Evolutionary conservation across 2,113 vertebrate genomes (phyloP).

Genomic region (Lycaon pictus): DNA sequence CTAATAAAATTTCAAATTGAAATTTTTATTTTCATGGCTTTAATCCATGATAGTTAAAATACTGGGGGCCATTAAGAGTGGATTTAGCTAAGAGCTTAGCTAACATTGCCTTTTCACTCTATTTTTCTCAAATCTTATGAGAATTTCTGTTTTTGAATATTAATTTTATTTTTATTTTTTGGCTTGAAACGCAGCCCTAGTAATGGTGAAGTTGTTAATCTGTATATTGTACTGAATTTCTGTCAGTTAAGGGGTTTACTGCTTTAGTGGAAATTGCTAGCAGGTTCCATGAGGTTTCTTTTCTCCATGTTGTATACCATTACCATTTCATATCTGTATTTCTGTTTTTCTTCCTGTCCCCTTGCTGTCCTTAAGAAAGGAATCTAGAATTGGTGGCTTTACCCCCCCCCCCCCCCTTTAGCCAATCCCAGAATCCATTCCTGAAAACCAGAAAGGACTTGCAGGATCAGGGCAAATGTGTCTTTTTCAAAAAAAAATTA

Average conservation of each 20-base stretch:
- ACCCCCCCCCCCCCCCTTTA: background rate
- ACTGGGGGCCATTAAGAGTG: conserved; percentile 83
- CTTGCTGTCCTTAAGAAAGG: background rate
- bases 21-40: conserved; percentile 92
- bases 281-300: conserved; percentile 52
- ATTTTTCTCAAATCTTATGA: conserved; percentile 76
- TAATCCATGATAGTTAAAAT: conserved; percentile 90
- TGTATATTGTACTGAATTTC: conserved; percentile 68
- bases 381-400: conserved; percentile 46
- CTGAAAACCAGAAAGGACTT: conserved; percentile 32
- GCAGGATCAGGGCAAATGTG: background rate
- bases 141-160: conserved; percentile 75
- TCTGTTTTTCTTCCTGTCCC: background rate
- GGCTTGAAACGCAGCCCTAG: conserved; percentile 40
- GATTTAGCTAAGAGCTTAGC: conserved; percentile 84
- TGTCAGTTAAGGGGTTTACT: conserved; percentile 57
- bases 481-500: conserved; percentile 6
- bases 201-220: conserved; percentile 34
- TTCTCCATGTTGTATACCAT: conserved; percentile 62
- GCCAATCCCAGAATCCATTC: background rate
- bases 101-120: conserved; percentile 82
- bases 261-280: conserved; percentile 57
- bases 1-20: conserved; percentile 93
- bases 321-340: conserved; percentile 56
- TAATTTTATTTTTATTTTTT: background rate